Base-by-base conservation (phyloP, 64 coral and sea anemone genomes). In the Cladopsammia gracilis region DNA sequence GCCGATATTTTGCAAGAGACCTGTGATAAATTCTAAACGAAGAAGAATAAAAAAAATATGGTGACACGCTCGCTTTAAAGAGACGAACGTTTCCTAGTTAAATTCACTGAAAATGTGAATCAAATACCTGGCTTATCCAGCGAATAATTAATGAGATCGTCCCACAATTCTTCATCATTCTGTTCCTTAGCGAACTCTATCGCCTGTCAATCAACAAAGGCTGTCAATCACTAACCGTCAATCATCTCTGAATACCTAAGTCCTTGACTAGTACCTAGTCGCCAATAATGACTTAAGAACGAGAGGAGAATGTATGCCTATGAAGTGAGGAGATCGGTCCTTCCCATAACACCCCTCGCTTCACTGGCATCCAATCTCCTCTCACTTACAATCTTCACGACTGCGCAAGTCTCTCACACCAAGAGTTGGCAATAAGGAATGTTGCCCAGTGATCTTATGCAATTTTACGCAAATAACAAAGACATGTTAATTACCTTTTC, bases 141-240 rank as follows among this genome's bases (percentile, higher is more conserved):
- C 50, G 98, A 99, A 96, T 95, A 99, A 65, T 90, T 96, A 70
- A 99, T 99, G 5, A 99, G 85, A 87, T 96, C 98, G 62, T 99
- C 98, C 98, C 98, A 99, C 53, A 99, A 83, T 26, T 99, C 98
- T 52, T 94, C 91, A 45, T 99, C 98, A 61, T 96, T 80, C 54
- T 99, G 94, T 62, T 99, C 98, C 64, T 94, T 99, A 23, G 90
- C 95, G 76, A 99, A 99, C 44, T 96, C 91, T 77, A 99, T 99
- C 3, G 98, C 98, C 98, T 99, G 62, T 24, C 25, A 25, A 22
- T 56, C 70, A 60, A 85, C 34, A 34, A 56, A 90, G 19, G 70
- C 4, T 82, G 0, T 53, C 80, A 86, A 49, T 74, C 25, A 61
- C 4, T 47, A 58, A 20, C 18, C 14, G 47, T 81, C 51, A 25